A percentile compares a stretch with the other conserved stretches of the same genome.
Conservation (phyloP, 2,113 vertebrate genomes). For the Nycticebus coucang region DNA sequence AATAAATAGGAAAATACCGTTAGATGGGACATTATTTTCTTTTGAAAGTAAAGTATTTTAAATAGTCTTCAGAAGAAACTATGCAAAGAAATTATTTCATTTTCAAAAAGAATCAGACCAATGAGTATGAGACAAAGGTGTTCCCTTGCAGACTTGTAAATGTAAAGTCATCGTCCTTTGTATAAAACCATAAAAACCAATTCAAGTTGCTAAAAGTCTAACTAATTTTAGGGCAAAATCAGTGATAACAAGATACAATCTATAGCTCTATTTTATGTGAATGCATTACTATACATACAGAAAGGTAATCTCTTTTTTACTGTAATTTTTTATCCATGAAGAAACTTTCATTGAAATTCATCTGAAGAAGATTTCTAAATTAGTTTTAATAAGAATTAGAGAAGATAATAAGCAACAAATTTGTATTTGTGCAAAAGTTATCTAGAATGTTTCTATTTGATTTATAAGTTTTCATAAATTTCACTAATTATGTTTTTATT, state of each 20-base stretch:
- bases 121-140: not conserved
- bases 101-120: not conserved
- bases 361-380: not conserved
- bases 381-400: not conserved
- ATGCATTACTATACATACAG: not conserved
- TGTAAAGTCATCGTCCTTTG: not conserved
- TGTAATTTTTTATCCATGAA: not conserved
- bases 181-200: not conserved
- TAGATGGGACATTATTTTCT: constrained; percentile 68
- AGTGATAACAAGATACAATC: not conserved
- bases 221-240: not conserved
- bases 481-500: not conserved
- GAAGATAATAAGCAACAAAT: not conserved
- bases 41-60: constrained; percentile 71
- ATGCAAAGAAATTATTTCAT: constrained; percentile 30
- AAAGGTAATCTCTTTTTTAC: not conserved
- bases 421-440: not conserved
- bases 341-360: not conserved
- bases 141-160: not conserved
- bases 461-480: not conserved
- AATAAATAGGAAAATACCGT: constrained; percentile 64
- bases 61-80: constrained; percentile 48
- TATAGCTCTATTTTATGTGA: not conserved
- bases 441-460: not conserved
- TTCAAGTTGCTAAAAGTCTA: not conserved